Percentiles rank a stretch among this genome's conserved stretches.
Conservation (phyloP, 2,888 invertebrate species). For the Heteropelma amictum region DNA sequence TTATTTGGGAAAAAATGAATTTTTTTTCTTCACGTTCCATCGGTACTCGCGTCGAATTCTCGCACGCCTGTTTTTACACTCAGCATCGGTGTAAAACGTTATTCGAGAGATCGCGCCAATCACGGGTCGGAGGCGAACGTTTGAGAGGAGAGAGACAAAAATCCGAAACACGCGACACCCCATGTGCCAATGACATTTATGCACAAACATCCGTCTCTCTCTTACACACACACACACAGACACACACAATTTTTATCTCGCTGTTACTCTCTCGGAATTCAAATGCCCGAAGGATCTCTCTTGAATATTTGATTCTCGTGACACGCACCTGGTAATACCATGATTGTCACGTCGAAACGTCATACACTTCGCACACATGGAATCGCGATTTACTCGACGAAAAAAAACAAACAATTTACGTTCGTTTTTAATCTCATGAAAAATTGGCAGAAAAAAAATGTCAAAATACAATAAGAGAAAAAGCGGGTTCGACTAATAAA, state of each 20-base stretch:
- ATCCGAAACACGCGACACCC: conserved; percentile 30
- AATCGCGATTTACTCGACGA: background rate
- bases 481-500: no score
- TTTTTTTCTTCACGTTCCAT: conserved; percentile 38
- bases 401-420: background rate
- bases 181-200: conserved; percentile 48
- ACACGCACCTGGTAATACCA: conserved; percentile 17
- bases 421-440: no score
- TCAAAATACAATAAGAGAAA: no score
- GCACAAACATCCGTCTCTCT: conserved; percentile 22
- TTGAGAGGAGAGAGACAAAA: conserved; percentile 19
- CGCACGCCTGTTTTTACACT: conserved; percentile 36
- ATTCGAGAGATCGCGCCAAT: conserved; percentile 23
- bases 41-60: conserved; percentile 1
- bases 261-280: background rate
- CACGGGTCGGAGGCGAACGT: conserved; percentile 4
- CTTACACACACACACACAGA: no score
- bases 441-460: no score
- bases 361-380: background rate
- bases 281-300: conserved; percentile 3
- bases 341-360: conserved; percentile 28
- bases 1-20: conserved; percentile 1
- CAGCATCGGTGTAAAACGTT: conserved; percentile 39
- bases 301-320: conserved; percentile 27
- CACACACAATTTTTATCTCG: background rate